Percentiles rank a stretch among this genome's conserved stretches.
These are phyloP conservation scores for Stercorarius parasiticus DNA, from an alignment of 2,113 vertebrate species.

Conservation along the genomic window DNA sequence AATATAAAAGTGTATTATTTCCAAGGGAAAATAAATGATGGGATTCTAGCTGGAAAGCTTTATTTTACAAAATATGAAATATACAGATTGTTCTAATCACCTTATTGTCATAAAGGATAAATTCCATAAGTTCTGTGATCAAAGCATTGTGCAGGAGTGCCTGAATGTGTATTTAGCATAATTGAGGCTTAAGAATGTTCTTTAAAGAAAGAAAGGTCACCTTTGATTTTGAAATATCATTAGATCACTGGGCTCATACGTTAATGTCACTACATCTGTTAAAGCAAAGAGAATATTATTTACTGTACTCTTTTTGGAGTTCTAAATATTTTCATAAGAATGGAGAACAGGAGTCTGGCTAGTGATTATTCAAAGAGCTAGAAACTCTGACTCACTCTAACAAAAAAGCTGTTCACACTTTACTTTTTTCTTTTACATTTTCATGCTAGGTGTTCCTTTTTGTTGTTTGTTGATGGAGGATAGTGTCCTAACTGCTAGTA, in stretches of 20 bases:
- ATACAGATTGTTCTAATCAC: constrained; percentile 35
- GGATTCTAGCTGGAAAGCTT: neutral
- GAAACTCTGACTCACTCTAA: neutral
- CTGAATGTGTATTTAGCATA: neutral
- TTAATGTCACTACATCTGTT: neutral
- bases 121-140: constrained; percentile 19
- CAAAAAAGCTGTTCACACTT: neutral
- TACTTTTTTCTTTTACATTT: neutral
- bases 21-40: neutral
- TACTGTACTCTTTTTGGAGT: neutral
- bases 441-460: neutral
- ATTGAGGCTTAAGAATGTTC: neutral
- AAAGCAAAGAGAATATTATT: neutral
- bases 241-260: neutral
- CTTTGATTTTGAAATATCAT: constrained; percentile 12
- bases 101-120: constrained; percentile 45
- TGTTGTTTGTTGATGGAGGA: neutral
- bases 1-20: neutral
- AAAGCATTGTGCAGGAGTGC: constrained; percentile 28
- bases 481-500: neutral
- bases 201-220: constrained; percentile 20
- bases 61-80: neutral
- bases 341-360: neutral
- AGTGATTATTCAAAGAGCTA: neutral
- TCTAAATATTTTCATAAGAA: neutral